phyloP scores from a whole-genome alignment of 2,113 vertebrate genomes.

The Pituophis catenifer region DNA sequence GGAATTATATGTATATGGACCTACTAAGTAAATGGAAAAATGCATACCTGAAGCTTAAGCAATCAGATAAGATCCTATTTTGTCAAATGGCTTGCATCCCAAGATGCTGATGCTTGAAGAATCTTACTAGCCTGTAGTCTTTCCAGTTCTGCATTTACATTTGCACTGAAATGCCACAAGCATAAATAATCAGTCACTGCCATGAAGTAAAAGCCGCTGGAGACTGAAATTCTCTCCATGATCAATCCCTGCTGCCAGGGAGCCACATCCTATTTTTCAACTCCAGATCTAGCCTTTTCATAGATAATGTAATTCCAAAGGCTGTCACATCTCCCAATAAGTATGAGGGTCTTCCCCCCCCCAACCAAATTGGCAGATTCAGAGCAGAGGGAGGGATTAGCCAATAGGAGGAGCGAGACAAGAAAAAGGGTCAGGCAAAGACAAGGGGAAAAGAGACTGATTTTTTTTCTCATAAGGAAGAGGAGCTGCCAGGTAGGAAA shows the following conservation, averaged over 20 bases:
- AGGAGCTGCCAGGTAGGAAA: background rate
- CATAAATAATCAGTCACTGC: conserved; percentile 67
- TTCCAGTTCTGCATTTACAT: conserved; percentile 47
- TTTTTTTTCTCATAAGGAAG: background rate
- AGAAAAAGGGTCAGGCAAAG: conserved; percentile 57
- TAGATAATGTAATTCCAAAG: conserved; percentile 56
- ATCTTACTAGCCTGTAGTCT: conserved; percentile 39
- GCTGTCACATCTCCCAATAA: conserved; percentile 65
- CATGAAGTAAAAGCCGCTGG: conserved; percentile 63
- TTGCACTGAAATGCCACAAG: conserved; percentile 58
- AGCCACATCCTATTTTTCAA: conserved; percentile 59
- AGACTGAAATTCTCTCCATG: conserved; percentile 59
- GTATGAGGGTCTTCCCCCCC: conserved; percentile 21
- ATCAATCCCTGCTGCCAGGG: conserved; percentile 64
- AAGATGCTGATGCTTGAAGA: conserved; percentile 52
- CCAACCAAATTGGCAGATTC: conserved; percentile 49
- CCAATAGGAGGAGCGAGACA: conserved; percentile 53
- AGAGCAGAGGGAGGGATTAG: conserved; percentile 60
- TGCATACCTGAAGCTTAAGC: conserved; percentile 45
- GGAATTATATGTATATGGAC: conserved; percentile 17
- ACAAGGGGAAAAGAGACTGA: conserved; percentile 40
- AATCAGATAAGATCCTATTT: conserved; percentile 43
- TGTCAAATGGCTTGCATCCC: conserved; percentile 34
- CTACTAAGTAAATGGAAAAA: conserved; percentile 50
- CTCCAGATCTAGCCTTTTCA: conserved; percentile 58